Percentiles rank a stretch among this genome's conserved stretches.
These are phyloP conservation scores for Zootermopsis nevadensis DNA, from an alignment of 2,888 invertebrate genomes.

Conservation along the genomic window DNA sequence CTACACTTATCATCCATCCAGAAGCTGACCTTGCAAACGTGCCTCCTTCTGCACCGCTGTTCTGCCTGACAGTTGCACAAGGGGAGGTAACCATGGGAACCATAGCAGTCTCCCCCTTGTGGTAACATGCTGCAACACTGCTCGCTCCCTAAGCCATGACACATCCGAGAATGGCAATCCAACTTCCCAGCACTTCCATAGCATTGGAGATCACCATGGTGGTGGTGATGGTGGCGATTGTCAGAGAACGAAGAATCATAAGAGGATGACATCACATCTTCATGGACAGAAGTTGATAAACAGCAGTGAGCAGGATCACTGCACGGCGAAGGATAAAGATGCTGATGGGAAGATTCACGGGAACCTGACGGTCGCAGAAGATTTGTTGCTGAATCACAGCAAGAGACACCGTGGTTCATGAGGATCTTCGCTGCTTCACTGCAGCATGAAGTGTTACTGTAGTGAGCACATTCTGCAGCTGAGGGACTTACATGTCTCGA, in stretches of 20 bases:
- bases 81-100: constrained; percentile 21
- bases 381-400: constrained; percentile 34
- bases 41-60: constrained; percentile 39
- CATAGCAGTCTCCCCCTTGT: constrained; percentile 34
- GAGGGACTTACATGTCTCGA: constrained; percentile 20
- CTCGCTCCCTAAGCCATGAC: constrained; percentile 52
- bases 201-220: constrained; percentile 61
- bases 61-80: constrained; percentile 40
- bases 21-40: constrained; percentile 44
- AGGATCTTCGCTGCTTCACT: background rate
- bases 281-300: constrained; percentile 18
- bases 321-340: background rate
- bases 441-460: constrained; percentile 12
- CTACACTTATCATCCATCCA: background rate
- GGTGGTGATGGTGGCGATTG: constrained; percentile 9
- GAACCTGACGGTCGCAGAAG: constrained; percentile 7
- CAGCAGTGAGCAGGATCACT: constrained; percentile 16
- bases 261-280: constrained; percentile 18
- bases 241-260: constrained; percentile 25
- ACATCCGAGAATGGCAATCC: constrained; percentile 63
- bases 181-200: constrained; percentile 65
- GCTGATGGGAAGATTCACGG: constrained; percentile 22
- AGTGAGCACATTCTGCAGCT: background rate
- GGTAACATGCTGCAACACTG: constrained; percentile 26
- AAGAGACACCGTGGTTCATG: constrained; percentile 2